Base-by-base conservation (phyloP, 2,888 invertebrate genomes). In the Frankliniella fusca region DNA sequence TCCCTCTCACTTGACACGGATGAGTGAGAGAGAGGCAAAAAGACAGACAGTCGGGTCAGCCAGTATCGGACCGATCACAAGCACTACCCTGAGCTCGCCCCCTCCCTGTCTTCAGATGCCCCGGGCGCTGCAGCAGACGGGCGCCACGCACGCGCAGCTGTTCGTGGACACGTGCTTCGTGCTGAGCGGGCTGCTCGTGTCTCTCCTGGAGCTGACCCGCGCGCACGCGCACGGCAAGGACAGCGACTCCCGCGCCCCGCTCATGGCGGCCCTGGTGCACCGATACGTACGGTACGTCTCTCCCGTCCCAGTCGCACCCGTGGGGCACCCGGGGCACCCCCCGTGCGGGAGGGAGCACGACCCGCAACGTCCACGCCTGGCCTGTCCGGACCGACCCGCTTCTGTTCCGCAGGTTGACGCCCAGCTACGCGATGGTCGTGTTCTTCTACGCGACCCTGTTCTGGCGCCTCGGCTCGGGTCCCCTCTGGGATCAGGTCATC, bases 81-180 rank as follows among this genome's bases (percentile, higher is more conserved):
- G 54, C 61, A n/a, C 54, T 15, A 18, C 18, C 15, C 61, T 18
- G 15, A 3, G 54, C 54, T 3, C 10, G 10, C 20, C 61, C 61
- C n/a, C 15, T 0, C 61, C 61, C n/a, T 11, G 11, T 15, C 61
- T 18, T 18, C 70, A 76, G 70, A 76, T 76, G 27, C 70, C 70
- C 23, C 70, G 70, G 23, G 27, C 70, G 70, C 70, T 76, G 70
- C 70, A 12, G 70, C 70, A 76, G 23, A 76, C 70, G 27, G 70
- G 70, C 70, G 70, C 70, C 70, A 76, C 70, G 20, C 92, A 93
- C 85, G 90, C 91, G 49, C 92, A 92, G 85, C 87, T 93, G 0
- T 90, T 92, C 80, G 93, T 93, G 54, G 93, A 93, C 85, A 90
- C 92, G 0, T 93, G 92, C 87, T 92, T 93, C 86, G 86, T 92